Base-by-base conservation (phyloP, 2,888 invertebrate genomes). In the Acrobasis suavella region DNA sequence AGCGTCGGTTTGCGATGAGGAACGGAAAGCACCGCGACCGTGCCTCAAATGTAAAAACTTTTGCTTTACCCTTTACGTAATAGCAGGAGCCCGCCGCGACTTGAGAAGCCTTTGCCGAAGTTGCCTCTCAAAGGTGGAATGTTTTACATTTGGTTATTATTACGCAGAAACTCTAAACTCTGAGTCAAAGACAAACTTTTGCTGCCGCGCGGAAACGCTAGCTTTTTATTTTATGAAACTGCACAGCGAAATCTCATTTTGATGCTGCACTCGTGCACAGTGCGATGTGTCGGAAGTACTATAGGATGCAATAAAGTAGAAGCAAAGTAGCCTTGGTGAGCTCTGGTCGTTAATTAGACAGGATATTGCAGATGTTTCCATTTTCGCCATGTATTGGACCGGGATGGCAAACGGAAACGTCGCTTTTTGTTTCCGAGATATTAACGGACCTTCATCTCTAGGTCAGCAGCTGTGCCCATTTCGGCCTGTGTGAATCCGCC, bases 31-130 rank as follows among this genome's bases (percentile, higher is more conserved):
- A 77, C 80, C 77, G 80, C 78, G 81, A 70, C 81, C 81, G 81
- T 81, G 85, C 80, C 78, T 84, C 84, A 86, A 87, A 91, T 87
- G 87, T 85, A 88, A 89, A 92, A 92, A 91, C 85, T 91, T 91
- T 87, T 84, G 81, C 89, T 83, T 82, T 75, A 87, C 87, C 87
- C 89, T 86, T 89, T 87, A 81, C 81, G 85, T 87, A 84, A 86
- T 84, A 81, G 80, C 78, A 77, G 77, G n/a, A 77, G 79, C 79
- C 69, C 77, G 75, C 75, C 76, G 75, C 78, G 81, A 83, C 86
- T 87, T 84, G 80, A 84, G 87, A 82, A 88, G 83, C 87, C 86
- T 89, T 89, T 87, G 80, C 84, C 78, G 70, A 89, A 90, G 83
- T 89, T 89, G 74, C 78, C 74, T 72, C 83, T 88, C 88, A 89